Percentiles rank a stretch among this genome's conserved stretches.
These are phyloP conservation scores for Hippocampus mohnikei DNA, from an alignment of 2,113 vertebrate species.

Conservation along the genomic window DNA sequence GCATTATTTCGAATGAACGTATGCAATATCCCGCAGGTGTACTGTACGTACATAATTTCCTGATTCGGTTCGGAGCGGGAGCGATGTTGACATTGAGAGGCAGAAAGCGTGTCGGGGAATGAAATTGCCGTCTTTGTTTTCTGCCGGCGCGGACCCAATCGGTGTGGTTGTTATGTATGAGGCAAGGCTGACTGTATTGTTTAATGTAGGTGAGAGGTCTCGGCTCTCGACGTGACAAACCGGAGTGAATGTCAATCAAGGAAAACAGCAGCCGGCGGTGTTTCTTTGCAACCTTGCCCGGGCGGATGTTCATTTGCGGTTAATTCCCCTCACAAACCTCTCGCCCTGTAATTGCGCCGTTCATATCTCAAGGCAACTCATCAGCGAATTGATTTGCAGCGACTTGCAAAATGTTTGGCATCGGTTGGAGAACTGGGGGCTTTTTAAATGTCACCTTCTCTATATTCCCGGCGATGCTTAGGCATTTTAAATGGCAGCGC, in stretches of 20 bases:
- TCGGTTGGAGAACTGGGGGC: conserved; percentile 46
- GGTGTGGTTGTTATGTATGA: conserved; percentile 18
- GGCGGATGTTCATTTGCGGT: conserved; percentile 20
- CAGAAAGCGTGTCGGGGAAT: conserved; percentile 12
- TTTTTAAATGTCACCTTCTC: conserved; percentile 75
- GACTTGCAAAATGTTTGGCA: conserved; percentile 63
- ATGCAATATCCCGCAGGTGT: not conserved
- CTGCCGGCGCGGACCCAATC: not conserved
- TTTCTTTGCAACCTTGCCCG: conserved; percentile 48
- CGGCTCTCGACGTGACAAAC: conserved; percentile 5
- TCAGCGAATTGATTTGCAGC: conserved; percentile 65
- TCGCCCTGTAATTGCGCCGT: conserved; percentile 37
- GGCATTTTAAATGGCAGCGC: conserved; percentile 71
- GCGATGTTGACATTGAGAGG: conserved; percentile 12
- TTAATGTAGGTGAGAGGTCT: conserved; percentile 36
- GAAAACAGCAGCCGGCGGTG: conserved; percentile 15
- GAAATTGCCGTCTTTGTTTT: conserved; percentile 2
- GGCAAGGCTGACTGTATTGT: conserved; percentile 24
- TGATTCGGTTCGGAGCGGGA: not conserved
- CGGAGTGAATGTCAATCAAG: conserved; percentile 31
- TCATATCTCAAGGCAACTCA: conserved; percentile 55
- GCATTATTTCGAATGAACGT: not conserved
- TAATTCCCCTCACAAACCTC: conserved; percentile 9
- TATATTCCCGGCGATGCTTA: conserved; percentile 53
- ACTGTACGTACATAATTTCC: not conserved